Evolutionary conservation across 2,888 invertebrate species (phyloP).

Genomic region (Dendrolimus pini): DNA sequence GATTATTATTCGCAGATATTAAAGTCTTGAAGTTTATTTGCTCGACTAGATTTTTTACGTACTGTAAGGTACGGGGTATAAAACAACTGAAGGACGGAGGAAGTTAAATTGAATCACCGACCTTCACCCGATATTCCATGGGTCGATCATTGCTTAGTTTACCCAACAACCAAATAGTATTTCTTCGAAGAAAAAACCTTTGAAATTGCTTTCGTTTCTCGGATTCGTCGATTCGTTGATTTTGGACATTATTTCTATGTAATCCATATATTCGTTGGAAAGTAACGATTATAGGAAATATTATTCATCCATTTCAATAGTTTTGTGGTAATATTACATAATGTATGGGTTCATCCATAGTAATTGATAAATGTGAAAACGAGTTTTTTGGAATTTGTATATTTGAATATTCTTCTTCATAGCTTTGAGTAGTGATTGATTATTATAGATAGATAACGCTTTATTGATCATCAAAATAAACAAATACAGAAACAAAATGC

Average conservation of each 20-base stretch:
- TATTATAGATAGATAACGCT: too few species aligned
- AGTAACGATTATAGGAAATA: slow-evolving; percentile 4
- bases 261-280: slow-evolving; percentile 3
- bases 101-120: slow-evolving; percentile 39
- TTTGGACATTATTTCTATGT: slow-evolving; percentile 8
- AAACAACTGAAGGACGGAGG: slow-evolving; percentile 7
- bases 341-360: too few species aligned
- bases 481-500: too few species aligned
- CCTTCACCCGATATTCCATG: slow-evolving; percentile 28
- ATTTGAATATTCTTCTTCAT: slow-evolving; percentile 7
- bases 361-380: too few species aligned
- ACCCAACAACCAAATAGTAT: slow-evolving; percentile 6
- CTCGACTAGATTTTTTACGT: too few species aligned
- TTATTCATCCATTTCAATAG: too few species aligned
- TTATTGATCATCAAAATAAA: too few species aligned
- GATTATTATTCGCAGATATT: too few species aligned
- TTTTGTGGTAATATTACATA: too few species aligned
- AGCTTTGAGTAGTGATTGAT: not conserved
- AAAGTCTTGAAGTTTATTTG: too few species aligned
- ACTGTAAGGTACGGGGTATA: too few species aligned
- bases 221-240: not conserved
- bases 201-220: not conserved
- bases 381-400: too few species aligned
- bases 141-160: slow-evolving; percentile 5
- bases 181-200: slow-evolving; percentile 16